Evolutionary conservation across 2,888 invertebrate species (phyloP), one percentile per base, ranked within the genome.

Genomic region (Drosophila paramelanica): DNA sequence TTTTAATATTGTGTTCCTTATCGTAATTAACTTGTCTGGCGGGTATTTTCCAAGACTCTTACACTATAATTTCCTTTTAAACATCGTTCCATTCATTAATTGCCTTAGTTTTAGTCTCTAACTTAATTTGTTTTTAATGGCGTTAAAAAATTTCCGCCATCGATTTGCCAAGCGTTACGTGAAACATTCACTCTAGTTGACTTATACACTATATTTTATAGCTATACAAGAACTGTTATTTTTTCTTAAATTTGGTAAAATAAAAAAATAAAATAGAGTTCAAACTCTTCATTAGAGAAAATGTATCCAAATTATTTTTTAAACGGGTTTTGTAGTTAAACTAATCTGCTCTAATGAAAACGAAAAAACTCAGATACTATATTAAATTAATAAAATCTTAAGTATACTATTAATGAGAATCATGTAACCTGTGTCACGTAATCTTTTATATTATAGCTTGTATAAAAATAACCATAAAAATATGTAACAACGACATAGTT

Each of bases 11-110:
- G 4, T 47, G 41, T 58, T 58, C 31, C 42, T 47, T 47, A 52
- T 42, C 47, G 55, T 23, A 66, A 74, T 71, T 71, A 71, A 33
- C 46, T 31, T 17, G 11, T 47, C 42, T 38, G 33, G 11, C 11
- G 62, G 56, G 31, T 17, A 61, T 45, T 74, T 23, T 51, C 36
- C 27, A 31, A 56, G 17, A 23, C 20, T 25, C 13, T n/a, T 27
- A 25, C 17, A 10, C 13, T 42, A 41, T 36, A 2, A 11, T 41
- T 14, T 47, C 47, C 46, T 58, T 57, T 43, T n/a, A 45, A 14
- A 25, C 11, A 25, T 17, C 11, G 46, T 31, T 46, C n/a, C 8
- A 25, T 14, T 46, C 14, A 39, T 39, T 53, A 33, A 66, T 66
- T 36, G 51, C 23, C 38, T 46, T 13, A 7, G 7, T 53, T 36